Percentiles rank a stretch among this genome's conserved stretches.
These are phyloP conservation scores for Phengaris alcon DNA, from an alignment of 2,888 invertebrate genomes.

Conservation along the genomic window DNA sequence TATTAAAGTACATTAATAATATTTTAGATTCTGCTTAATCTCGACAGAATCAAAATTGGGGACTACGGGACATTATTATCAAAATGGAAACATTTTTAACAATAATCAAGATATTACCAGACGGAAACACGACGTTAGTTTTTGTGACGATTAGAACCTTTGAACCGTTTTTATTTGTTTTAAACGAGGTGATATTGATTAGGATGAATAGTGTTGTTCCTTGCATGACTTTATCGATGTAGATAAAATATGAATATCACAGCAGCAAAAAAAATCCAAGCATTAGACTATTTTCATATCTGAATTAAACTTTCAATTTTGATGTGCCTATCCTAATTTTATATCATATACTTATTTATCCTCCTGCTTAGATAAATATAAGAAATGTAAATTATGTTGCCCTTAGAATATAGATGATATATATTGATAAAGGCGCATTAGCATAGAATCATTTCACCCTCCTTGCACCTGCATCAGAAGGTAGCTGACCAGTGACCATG, in stretches of 20 bases:
- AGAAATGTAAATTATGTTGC: conserved; percentile 14
- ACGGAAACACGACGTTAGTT: conserved; percentile 18
- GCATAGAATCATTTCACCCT: conserved; percentile 19
- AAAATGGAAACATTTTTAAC: conserved; percentile 8
- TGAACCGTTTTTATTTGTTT: conserved; percentile 13
- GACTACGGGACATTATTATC: background rate
- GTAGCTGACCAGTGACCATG: conserved; percentile 11
- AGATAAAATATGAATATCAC: background rate
- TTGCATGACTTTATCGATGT: background rate
- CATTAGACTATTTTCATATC: background rate
- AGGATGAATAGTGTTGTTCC: background rate
- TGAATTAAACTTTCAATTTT: background rate
- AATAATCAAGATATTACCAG: conserved; percentile 25
- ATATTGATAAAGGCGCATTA: background rate
- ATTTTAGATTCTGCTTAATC: background rate
- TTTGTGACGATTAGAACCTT: conserved; percentile 14
- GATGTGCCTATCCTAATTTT: background rate
- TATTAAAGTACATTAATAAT: background rate
- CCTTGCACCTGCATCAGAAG: conserved; percentile 15
- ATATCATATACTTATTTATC: background rate
- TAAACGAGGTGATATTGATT: conserved; percentile 17
- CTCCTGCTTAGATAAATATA: conserved; percentile 8
- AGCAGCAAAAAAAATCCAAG: background rate
- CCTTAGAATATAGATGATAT: conserved; percentile 16
- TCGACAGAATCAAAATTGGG: background rate